These are phyloP conservation scores for Dimorphilus gyrociliatus DNA, from an alignment of 2,888 invertebrate genomes.

Conservation along the genomic window DNA sequence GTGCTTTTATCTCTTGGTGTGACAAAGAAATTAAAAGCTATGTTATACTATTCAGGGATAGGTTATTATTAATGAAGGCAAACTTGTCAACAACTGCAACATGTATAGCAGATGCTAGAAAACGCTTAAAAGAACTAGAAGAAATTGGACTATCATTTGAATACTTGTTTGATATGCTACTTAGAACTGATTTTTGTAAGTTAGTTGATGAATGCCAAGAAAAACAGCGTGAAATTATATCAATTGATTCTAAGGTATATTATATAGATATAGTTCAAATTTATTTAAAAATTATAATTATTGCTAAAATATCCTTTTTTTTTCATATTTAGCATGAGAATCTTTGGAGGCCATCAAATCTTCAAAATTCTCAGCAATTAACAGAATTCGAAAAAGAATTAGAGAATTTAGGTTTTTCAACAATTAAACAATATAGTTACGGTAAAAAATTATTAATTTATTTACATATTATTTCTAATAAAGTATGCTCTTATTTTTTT, in stretches of 20 bases:
- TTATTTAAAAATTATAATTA: too few species aligned
- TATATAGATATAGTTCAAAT: too few species aligned
- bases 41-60: constrained; percentile 37
- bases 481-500: too few species aligned
- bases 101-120: constrained; percentile 62
- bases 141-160: too few species aligned
- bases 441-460: too few species aligned
- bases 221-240: too few species aligned
- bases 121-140: constrained; percentile 50
- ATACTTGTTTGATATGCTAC: too few species aligned
- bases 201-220: too few species aligned
- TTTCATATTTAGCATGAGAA: constrained; percentile 47
- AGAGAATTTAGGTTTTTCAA: constrained; percentile 49
- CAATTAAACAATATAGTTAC: constrained; percentile 49
- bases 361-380: constrained; percentile 54
- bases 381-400: constrained; percentile 54
- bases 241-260: too few species aligned
- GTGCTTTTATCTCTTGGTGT: constrained; percentile 80
- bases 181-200: too few species aligned
- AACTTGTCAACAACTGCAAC: constrained; percentile 65
- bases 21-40: constrained; percentile 42
- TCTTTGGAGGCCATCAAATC: constrained; percentile 62
- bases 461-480: too few species aligned
- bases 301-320: background rate
- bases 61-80: constrained; percentile 76